Evolutionary conservation across 2,113 vertebrate species (phyloP).

Genomic region (Nothocercus julius): DNA sequence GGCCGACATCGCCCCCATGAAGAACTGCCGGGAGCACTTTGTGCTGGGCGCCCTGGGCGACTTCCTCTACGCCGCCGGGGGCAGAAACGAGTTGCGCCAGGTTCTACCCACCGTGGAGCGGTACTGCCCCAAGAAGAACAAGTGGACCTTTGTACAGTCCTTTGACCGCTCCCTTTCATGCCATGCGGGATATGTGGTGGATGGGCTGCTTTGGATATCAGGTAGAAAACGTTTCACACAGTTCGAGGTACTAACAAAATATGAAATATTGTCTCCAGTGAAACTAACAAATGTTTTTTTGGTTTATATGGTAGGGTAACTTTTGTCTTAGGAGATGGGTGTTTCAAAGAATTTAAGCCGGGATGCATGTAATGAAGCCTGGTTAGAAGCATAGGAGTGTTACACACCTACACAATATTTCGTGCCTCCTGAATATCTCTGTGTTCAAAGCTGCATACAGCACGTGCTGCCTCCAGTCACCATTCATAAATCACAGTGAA

Average conservation of each 20-base stretch:
- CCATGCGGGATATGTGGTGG: slow-evolving; percentile 93
- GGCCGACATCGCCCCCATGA: slow-evolving; percentile 95
- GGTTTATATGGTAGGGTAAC: background rate
- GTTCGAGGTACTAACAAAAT: slow-evolving; percentile 49
- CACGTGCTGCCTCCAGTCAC: background rate
- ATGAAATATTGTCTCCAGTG: background rate
- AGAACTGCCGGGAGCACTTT: slow-evolving; percentile 96
- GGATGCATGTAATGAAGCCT: background rate
- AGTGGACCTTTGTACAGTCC: slow-evolving; percentile 94
- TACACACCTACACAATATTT: background rate
- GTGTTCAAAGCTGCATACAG: background rate
- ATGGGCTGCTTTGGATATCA: slow-evolving; percentile 97
- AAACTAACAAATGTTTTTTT: background rate
- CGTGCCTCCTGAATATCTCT: background rate
- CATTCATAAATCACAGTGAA: background rate
- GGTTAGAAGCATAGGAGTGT: background rate
- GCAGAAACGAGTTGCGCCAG: slow-evolving; percentile 93
- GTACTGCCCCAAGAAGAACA: slow-evolving; percentile 96
- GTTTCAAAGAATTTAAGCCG: background rate
- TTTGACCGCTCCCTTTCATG: slow-evolving; percentile 97
- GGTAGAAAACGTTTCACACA: slow-evolving; percentile 80
- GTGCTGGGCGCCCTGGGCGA: slow-evolving; percentile 90
- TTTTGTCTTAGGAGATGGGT: background rate
- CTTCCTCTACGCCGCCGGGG: slow-evolving; percentile 91
- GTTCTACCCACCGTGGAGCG: slow-evolving; percentile 94